Percentiles rank a stretch among this genome's conserved stretches.
These are phyloP conservation scores for Timema cristinae DNA, from an alignment of 2,888 invertebrate genomes.

Conservation along the genomic window DNA sequence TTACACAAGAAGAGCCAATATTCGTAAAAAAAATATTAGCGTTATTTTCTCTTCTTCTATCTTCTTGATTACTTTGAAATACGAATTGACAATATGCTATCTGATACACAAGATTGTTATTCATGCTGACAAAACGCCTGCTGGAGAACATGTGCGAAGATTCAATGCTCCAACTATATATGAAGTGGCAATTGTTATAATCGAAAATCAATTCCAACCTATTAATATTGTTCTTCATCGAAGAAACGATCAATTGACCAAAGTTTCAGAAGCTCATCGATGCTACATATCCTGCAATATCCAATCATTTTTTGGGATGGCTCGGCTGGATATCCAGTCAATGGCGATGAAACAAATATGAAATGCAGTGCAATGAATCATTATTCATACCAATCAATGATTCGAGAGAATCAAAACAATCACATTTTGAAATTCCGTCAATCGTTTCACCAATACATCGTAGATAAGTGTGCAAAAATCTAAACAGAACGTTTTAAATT, in stretches of 20 bases:
- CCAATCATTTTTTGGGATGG: background rate
- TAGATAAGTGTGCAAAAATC: background rate
- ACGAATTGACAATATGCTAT: no score
- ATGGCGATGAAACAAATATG: constrained; percentile 2
- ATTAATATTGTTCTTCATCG: background rate
- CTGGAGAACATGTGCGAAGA: no score
- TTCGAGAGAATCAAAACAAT: background rate
- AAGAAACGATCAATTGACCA: background rate
- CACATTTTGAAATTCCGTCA: constrained; percentile 6
- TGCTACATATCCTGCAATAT: background rate
- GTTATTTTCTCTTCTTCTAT: no score
- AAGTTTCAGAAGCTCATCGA: background rate
- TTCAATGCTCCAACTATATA: no score
- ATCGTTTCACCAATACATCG: background rate
- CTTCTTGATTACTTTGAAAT: no score
- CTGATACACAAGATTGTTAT: no score
- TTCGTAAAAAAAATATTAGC: no score
- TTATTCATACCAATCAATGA: background rate
- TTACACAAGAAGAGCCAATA: no score
- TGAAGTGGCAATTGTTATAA: no score
- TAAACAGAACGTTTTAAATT: background rate
- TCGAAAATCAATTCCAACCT: no score
- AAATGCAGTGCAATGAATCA: constrained; percentile 6
- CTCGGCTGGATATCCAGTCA: constrained; percentile 1
- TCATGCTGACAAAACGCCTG: no score